Evolutionary conservation across 2,797 vertebrate genomes (phyloP), one percentile per base, ranked within the genome.

Genomic region (Fratercula arctica): DNA sequence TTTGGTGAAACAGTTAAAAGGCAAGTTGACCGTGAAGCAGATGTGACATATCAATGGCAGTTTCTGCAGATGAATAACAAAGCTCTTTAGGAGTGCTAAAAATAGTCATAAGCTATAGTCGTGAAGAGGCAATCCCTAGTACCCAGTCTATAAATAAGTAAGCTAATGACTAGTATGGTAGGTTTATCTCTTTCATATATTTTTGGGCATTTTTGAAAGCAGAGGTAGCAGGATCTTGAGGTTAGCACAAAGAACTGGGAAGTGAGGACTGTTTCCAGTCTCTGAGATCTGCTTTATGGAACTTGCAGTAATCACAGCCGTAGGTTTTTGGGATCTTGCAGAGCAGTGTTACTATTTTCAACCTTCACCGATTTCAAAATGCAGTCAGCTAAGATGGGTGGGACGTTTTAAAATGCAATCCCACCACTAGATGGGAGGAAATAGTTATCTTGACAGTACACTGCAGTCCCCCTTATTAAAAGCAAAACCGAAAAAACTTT

Each of bases 51-150:
- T 93, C 92, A 85, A 5, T 54, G 70, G 21, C 85, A 95, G 72
- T 88, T 97, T 78, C 59, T 93, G 67, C 48, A 93, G 78, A 60
- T 89, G 70, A 94, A 70, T 92, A 94, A 64, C 89, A 73, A 89
- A 93, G 46, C 81, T 93, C 79, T 92, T 95, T 10, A 78, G 51
- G 35, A 73, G 17, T 53, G 83, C 79, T 96, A 92, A 95, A 97
- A 93, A 90, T 91, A 96, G 51, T 70, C 16, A 51, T 15, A 61
- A 92, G 18, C 70, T 93, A 15, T 39, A 76, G 33, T 35, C 2
- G 10, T 51, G 57, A 72, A 91, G 92, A 89, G 41, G 39, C 60
- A 94, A 51, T 86, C 25, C 54, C 60, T 82, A 63, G 39, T 39
- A 92, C 33, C 16, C 25, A 67, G 18, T 35, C 70, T 92, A 66